A percentile compares a stretch with the other conserved stretches of the same genome.
These are phyloP conservation scores for Ornithorhynchus anatinus DNA, from an alignment of 2,113 vertebrate species.

Conservation along the genomic window DNA sequence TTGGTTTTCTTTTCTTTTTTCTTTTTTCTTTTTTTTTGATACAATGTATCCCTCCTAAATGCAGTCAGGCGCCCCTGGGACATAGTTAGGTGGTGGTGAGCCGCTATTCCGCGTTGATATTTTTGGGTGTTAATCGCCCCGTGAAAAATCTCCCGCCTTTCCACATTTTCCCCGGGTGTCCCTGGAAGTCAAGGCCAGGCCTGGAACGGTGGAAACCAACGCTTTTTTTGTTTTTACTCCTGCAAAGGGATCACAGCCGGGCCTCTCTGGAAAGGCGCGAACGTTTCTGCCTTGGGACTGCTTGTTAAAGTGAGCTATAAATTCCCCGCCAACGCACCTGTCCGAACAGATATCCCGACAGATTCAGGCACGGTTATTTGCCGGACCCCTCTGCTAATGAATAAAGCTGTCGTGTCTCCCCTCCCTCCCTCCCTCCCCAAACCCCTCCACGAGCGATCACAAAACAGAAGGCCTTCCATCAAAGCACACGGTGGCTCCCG, in stretches of 20 bases:
- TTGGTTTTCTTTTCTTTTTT: not conserved
- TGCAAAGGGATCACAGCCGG: conserved; percentile 76
- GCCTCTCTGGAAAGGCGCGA: conserved; percentile 74
- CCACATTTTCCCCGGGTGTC: conserved; percentile 15
- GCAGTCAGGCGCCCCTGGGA: not conserved
- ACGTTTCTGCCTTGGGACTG: conserved; percentile 68
- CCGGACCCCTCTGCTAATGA: conserved; percentile 11
- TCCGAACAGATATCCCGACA: conserved; percentile 25
- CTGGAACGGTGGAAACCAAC: conserved; percentile 69
- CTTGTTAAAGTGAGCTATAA: conserved; percentile 67
- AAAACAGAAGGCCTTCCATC: too few species aligned
- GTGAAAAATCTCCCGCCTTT: conserved; percentile 15
- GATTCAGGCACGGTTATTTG: not conserved
- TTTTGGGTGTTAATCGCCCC: not conserved
- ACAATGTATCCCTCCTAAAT: conserved; percentile 22
- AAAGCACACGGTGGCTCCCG: conserved; percentile 7
- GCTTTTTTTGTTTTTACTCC: conserved; percentile 74
- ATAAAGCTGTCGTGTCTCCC: too few species aligned
- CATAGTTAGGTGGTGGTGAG: not conserved
- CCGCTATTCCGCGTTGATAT: conserved; percentile 1
- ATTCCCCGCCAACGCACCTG: conserved; percentile 40
- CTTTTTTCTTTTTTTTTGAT: conserved; percentile 7
- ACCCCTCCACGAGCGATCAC: too few species aligned
- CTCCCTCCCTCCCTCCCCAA: too few species aligned
- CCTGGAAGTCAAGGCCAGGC: conserved; percentile 66